Evolutionary conservation across 2,797 vertebrate genomes (phyloP).

Genomic region (Sebastes steindachneri): DNA sequence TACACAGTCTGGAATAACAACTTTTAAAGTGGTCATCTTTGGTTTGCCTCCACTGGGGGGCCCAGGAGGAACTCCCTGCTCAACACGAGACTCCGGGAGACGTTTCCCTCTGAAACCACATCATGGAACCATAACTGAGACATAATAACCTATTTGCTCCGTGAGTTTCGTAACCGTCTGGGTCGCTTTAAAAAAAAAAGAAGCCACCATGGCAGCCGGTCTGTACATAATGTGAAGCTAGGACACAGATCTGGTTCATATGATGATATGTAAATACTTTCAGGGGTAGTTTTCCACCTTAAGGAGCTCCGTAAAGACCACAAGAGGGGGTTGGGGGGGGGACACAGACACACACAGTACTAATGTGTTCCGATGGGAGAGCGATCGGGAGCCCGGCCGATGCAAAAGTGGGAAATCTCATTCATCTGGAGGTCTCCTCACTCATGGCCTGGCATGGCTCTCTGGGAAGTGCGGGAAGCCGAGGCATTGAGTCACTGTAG

Average conservation of each 20-base stretch:
- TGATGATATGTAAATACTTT: conserved; percentile 70
- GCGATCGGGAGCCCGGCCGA: conserved; percentile 33
- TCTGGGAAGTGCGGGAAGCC: conserved; percentile 78
- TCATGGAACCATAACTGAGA: conserved; percentile 50
- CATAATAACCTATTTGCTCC: conserved; percentile 54
- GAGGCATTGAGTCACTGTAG: conserved; percentile 77
- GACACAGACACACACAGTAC: conserved; percentile 15
- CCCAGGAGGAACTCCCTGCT: conserved; percentile 11
- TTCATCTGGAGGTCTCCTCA: conserved; percentile 71
- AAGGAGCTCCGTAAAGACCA: conserved; percentile 39
- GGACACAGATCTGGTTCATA: conserved; percentile 57
- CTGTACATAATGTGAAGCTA: conserved; percentile 49
- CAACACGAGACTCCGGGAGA: conserved; percentile 19
- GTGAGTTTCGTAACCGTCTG: conserved; percentile 63
- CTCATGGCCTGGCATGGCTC: conserved; percentile 63
- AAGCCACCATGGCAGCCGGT: conserved; percentile 46
- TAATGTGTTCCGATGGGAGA: conserved; percentile 72
- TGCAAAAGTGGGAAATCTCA: conserved; percentile 70
- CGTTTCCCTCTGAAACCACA: conserved; percentile 47
- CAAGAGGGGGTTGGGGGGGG: background rate
- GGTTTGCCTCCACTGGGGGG: background rate
- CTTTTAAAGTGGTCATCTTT: conserved; percentile 2
- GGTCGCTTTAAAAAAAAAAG: conserved; percentile 29
- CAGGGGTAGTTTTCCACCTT: conserved; percentile 72
- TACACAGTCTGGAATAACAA: background rate